phyloP scores from a whole-genome alignment of 2,797 vertebrate species.

The Bovichtus diacanthus region DNA sequence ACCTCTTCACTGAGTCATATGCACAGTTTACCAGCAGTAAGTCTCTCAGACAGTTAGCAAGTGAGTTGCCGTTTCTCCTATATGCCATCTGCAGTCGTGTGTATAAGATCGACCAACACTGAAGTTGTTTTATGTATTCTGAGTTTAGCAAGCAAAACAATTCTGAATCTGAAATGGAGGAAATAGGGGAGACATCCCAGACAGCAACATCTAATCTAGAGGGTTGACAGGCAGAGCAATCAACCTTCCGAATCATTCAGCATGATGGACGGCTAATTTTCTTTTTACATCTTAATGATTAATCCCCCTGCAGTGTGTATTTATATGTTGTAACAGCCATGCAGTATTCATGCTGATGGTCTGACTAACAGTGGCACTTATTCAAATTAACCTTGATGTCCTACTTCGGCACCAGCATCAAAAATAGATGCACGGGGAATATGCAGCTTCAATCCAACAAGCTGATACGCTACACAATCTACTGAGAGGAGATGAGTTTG shows the following conservation, averaged over 20 bases:
- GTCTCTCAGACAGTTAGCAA: conserved; percentile 29
- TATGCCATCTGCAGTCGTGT: background rate
- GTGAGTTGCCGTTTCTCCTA: conserved; percentile 17
- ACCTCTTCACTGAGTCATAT: conserved; percentile 47
- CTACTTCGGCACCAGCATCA: conserved; percentile 45
- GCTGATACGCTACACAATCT: conserved; percentile 19
- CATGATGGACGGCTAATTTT: conserved; percentile 69
- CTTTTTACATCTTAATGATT: conserved; percentile 63
- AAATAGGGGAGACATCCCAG: conserved; percentile 7
- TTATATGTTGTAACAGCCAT: conserved; percentile 59
- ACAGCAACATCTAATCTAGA: conserved; percentile 47
- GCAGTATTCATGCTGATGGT: conserved; percentile 53
- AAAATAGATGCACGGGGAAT: conserved; percentile 47
- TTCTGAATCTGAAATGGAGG: conserved; percentile 27
- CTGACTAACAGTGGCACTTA: conserved; percentile 67
- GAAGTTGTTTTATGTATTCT: conserved; percentile 15
- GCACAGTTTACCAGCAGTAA: conserved; percentile 36
- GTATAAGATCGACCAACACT: background rate
- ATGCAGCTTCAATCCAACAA: conserved; percentile 24
- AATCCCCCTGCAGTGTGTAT: conserved; percentile 54
- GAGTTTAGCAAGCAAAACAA: conserved; percentile 16
- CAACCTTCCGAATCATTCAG: conserved; percentile 54
- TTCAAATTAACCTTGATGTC: conserved; percentile 66
- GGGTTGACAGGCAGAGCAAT: conserved; percentile 56
- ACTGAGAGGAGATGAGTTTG: conserved; percentile 42